Evolutionary conservation across 1,140 invertebrate genomes (phyloP).

Genomic region (Augochlora pura): DNA sequence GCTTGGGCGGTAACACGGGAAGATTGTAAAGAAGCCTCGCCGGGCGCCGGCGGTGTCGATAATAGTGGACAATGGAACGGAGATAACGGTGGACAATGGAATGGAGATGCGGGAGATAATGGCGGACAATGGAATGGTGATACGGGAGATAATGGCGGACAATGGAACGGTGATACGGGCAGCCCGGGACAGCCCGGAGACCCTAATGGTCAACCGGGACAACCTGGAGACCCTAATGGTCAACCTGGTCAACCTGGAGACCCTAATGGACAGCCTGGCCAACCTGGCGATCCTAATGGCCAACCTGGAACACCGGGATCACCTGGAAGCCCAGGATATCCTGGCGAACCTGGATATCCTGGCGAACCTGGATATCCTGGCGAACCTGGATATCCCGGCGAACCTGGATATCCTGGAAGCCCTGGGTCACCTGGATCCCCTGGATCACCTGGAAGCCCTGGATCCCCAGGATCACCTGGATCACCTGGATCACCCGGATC

Average conservation of each 20-base stretch:
- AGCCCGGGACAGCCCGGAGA: conserved; percentile 63
- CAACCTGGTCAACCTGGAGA: conserved; percentile 76
- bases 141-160: conserved; percentile 40
- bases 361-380: conserved; percentile 79
- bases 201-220: conserved; percentile 3
- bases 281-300: conserved; percentile 78
- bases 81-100: conserved; percentile 49
- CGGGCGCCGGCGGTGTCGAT: conserved; percentile 16
- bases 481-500: conserved; percentile 34
- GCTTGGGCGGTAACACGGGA: conserved; percentile 80
- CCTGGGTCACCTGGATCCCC: conserved; percentile 84
- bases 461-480: conserved; percentile 5
- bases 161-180: conserved; percentile 53
- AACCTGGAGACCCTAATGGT: conserved; percentile 60
- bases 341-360: conserved; percentile 84
- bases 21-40: conserved; percentile 55
- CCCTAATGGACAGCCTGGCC: conserved; percentile 59
- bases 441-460: conserved; percentile 82
- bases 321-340: conserved; percentile 82
- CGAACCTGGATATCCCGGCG: neutral
- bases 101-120: conserved; percentile 50
- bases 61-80: conserved; percentile 44
- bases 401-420: conserved; percentile 65
- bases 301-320: conserved; percentile 77
- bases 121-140: conserved; percentile 42